Conservation (phyloP, 2,113 vertebrate genomes). For the Malaclemys terrapin region DNA sequence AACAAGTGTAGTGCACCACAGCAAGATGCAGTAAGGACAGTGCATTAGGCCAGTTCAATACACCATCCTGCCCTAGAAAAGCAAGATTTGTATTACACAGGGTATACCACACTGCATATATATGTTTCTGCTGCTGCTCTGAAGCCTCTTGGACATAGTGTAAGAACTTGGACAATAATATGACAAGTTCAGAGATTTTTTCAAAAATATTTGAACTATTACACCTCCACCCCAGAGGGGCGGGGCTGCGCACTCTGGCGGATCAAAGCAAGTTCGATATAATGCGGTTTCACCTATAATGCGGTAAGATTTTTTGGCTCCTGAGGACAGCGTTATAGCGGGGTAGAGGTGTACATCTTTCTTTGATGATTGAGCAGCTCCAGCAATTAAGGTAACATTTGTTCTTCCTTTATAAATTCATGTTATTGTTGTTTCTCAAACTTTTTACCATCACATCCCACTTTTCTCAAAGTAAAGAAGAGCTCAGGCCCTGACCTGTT, state of each 20-base stretch:
- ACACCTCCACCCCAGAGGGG: too few species aligned
- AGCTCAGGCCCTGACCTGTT: neutral
- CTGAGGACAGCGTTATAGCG: too few species aligned
- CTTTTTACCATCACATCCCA: neutral
- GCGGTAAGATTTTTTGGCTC: too few species aligned
- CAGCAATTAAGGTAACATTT: neutral
- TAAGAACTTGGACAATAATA: neutral
- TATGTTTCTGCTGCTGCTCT: neutral
- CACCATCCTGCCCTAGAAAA: neutral
- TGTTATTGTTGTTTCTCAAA: neutral
- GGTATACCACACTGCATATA: neutral
- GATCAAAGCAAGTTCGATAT: too few species aligned
- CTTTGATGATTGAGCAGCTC: conserved; percentile 1
- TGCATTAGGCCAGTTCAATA: neutral
- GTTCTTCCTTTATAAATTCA: neutral
- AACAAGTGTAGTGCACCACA: neutral
- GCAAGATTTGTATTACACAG: neutral
- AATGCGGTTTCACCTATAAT: too few species aligned
- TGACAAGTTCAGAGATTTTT: neutral
- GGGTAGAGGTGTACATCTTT: neutral
- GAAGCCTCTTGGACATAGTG: neutral
- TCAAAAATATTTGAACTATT: neutral
- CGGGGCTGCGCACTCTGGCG: too few species aligned
- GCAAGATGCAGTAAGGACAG: neutral
- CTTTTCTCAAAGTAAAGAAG: neutral